phyloP scores from a whole-genome alignment of 1,140 invertebrate species.

The Neodiprion pinetum region DNA sequence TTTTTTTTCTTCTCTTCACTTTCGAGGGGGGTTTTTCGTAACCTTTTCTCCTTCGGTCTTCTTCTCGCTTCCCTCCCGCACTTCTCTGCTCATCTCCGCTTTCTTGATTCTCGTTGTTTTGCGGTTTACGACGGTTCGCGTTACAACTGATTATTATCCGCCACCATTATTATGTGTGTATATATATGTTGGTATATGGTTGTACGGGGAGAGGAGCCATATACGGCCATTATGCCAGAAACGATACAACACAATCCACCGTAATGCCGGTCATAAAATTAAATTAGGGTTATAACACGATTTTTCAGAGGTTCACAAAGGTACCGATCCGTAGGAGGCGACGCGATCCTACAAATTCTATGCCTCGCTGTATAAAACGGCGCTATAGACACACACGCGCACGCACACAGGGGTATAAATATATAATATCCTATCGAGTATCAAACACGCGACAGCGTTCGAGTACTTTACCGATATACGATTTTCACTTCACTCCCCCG shows the following conservation, averaged over 20 bases:
- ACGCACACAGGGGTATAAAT: not conserved
- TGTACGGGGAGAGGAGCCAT: constrained; percentile 33
- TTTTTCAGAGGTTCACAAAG: constrained; percentile 58
- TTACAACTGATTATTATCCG: constrained; percentile 62
- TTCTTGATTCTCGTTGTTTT: constrained; percentile 55
- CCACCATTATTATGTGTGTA: constrained; percentile 55
- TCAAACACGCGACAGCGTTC: no score
- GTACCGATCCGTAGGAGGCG: constrained; percentile 17
- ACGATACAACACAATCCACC: constrained; percentile 54
- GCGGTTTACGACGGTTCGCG: constrained; percentile 60
- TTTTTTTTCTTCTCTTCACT: not conserved
- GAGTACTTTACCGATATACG: no score
- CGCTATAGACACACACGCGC: not conserved
- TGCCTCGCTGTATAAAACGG: not conserved
- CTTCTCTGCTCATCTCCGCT: constrained; percentile 27
- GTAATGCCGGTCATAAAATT: constrained; percentile 62
- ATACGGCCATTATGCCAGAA: constrained; percentile 55
- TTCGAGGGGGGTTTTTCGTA: no score
- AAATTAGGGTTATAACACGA: constrained; percentile 65
- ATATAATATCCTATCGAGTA: not conserved
- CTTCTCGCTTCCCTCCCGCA: not conserved
- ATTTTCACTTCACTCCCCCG: no score
- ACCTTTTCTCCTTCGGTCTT: no score
- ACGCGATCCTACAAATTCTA: not conserved
- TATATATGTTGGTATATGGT: no score